Evolutionary conservation across 2,888 invertebrate genomes (phyloP), one percentile per base, ranked within the genome.

Genomic region (Teleiodes luculella): DNA sequence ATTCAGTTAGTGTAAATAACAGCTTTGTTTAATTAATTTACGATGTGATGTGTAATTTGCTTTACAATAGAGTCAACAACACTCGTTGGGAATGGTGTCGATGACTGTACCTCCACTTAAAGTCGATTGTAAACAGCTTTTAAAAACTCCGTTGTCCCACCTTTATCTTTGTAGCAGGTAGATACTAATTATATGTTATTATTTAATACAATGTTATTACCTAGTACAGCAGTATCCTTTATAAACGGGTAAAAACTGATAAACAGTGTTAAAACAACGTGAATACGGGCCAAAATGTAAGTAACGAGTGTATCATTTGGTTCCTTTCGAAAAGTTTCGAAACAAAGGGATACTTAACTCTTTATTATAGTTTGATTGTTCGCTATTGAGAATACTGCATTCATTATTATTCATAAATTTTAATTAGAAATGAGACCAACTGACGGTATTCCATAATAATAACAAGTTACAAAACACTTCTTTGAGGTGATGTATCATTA

Each of bases 131-230:
- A 86, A 86, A 86, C 86, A 85, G 82, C 83, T 80, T 87, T 85
- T 83, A 82, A 84, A 83, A 84, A 84, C 82, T 79, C 67, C 77
- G 78, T 78, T 79, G 83, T 81, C 83, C 78, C 78, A 80, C 70
- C 75, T 78, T 83, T 85, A 84, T 86, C 86, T 86, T 80, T 77
- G 81, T 74, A 73, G 78, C 83, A 78, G 78, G 84, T 80, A 83
- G 74, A 76, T 80, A 82, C 80, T 86, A 87, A 87, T 87, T 86
- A 85, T 81, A 85, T 80, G 80, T 86, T 84, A 86, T 87, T 87
- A 85, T 85, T 80, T 82, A 80, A 83, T 83, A 83, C 83, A 82
- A 82, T 82, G 83, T 84, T 80, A 85, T 85, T 85, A 85, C 70
- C 72, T 73, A 80, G 78, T 72, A 65, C 75, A 68, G 67, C 73